Conservation (phyloP, 2,888 invertebrate species). For the Drosophila austrosaltans region DNA sequence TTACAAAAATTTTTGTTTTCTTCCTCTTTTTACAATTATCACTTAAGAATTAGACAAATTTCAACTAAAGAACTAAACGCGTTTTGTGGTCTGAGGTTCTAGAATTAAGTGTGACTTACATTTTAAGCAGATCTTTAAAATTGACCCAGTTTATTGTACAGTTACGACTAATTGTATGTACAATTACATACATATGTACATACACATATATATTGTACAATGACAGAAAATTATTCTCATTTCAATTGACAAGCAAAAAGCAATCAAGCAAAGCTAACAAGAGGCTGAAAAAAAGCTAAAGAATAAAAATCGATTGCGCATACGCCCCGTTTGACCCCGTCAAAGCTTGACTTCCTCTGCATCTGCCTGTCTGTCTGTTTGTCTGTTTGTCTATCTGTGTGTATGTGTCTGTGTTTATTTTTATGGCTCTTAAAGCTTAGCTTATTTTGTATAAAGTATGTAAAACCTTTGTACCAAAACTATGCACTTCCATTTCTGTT, state of each 20-base stretch:
- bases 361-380: slow-evolving; percentile 27
- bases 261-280: slow-evolving; percentile 52
- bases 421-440: slow-evolving; percentile 66
- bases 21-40: slow-evolving; percentile 61
- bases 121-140: slow-evolving; percentile 72
- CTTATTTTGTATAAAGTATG: slow-evolving; percentile 36
- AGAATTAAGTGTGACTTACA: slow-evolving; percentile 70
- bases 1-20: slow-evolving; percentile 56
- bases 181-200: neutral
- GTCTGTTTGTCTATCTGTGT: slow-evolving; percentile 16
- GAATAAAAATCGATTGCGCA: slow-evolving; percentile 24
- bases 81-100: slow-evolving; percentile 56
- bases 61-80: slow-evolving; percentile 48
- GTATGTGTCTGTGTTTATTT: slow-evolving; percentile 28
- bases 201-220: neutral
- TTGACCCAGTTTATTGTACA: slow-evolving; percentile 67
- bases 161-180: slow-evolving; percentile 17
- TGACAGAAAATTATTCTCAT: slow-evolving; percentile 3
- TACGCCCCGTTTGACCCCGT: slow-evolving; percentile 39
- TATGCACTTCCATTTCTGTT: slow-evolving; percentile 53
- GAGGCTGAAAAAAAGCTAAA: neutral
- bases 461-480: slow-evolving; percentile 73
- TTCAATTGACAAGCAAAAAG: slow-evolving; percentile 44
- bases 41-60: slow-evolving; percentile 54
- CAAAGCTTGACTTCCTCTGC: slow-evolving; percentile 24